A percentile compares a stretch with the other conserved stretches of the same genome.
Conservation (phyloP, 2,113 vertebrate genomes). For the Lepidothrix coronata region DNA sequence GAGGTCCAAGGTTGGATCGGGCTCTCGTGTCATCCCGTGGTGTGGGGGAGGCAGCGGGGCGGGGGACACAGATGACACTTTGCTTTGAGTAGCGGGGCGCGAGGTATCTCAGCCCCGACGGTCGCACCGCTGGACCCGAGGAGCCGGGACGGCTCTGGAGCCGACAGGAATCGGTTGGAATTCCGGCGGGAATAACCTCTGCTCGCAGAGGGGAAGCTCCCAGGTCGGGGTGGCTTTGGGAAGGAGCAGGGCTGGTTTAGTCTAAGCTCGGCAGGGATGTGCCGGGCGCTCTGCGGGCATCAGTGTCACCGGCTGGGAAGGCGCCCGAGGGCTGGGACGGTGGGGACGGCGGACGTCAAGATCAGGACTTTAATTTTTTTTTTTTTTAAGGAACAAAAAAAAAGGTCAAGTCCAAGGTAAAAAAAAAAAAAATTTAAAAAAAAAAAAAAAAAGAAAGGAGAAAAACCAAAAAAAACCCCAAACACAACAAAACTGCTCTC, state of each 20-base stretch:
- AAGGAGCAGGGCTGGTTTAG: not conserved
- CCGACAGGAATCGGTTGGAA: not conserved
- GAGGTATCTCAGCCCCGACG: not conserved
- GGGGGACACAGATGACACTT: not conserved
- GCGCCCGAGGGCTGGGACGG: not conserved
- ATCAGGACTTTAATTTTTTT: not conserved
- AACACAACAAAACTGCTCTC: not conserved
- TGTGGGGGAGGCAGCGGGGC: not conserved
- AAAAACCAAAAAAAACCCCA: accelerated
- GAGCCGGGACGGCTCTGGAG: not conserved
- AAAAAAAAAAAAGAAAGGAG: accelerated
- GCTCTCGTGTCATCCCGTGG: not conserved
- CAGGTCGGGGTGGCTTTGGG: accelerated
- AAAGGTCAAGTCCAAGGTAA: not conserved
- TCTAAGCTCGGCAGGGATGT: not conserved
- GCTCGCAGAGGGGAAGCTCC: accelerated
- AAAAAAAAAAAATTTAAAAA: accelerated
- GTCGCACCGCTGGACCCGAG: not conserved
- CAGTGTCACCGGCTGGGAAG: not conserved
- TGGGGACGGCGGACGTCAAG: not conserved
- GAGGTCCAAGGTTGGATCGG: not conserved
- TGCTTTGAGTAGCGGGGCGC: not conserved
- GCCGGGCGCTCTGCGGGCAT: not conserved
- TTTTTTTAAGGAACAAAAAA: too few species aligned
- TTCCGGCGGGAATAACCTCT: not conserved